Percentiles rank a stretch among this genome's conserved stretches.
Conservation (phyloP, 2,797 vertebrate genomes). For the Cichlasoma orientale region DNA sequence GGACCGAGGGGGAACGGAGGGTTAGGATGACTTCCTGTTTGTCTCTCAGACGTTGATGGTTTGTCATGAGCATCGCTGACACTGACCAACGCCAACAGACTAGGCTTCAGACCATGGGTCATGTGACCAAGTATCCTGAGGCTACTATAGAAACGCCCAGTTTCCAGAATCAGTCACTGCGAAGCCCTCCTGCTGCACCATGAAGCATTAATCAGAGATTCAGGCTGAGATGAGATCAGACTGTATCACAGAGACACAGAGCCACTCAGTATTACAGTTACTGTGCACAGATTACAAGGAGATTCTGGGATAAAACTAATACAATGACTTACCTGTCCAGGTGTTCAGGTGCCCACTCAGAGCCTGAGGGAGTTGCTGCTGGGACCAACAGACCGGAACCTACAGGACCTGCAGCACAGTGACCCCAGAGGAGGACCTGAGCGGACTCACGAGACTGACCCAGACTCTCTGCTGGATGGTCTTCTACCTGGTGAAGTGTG, state of each 20-base stretch:
- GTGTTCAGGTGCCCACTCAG: slow-evolving; percentile 15
- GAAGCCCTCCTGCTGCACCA: neutral
- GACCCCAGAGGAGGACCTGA: neutral
- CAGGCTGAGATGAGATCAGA: no score
- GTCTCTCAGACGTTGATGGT: no score
- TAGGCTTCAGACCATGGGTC: no score
- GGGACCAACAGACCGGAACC: neutral
- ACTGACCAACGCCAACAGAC: no score
- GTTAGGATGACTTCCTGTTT: no score
- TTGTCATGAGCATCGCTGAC: no score
- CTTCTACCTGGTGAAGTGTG: slow-evolving; percentile 4
- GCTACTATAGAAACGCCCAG: neutral
- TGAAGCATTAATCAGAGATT: neutral
- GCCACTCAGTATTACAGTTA: neutral
- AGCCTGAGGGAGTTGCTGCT: slow-evolving; percentile 14
- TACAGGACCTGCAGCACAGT: slow-evolving; percentile 12
- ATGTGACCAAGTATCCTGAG: no score
- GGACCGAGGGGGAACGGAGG: no score
- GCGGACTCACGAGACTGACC: neutral
- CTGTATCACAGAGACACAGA: neutral
- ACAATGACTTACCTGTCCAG: slow-evolving; percentile 26
- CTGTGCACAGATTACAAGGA: neutral
- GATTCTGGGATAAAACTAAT: neutral
- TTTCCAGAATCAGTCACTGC: neutral
- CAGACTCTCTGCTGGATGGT: no score